Base-by-base conservation (phyloP, 2,797 vertebrate genomes). In the Manis pentadactyla region DNA sequence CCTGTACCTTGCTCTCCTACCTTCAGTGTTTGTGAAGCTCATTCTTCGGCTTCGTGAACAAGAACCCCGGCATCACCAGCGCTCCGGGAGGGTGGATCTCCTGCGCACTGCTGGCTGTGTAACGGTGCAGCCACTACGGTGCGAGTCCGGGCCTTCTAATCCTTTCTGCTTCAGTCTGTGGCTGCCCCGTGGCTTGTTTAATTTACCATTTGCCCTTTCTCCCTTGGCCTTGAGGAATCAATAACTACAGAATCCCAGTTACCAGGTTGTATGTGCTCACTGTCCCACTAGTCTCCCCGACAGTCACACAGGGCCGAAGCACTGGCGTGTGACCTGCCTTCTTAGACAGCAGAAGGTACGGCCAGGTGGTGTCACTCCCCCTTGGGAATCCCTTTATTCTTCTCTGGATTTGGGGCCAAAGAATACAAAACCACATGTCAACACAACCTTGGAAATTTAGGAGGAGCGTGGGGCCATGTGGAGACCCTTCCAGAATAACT, bases 391-490 rank as follows among this genome's bases (percentile, higher is more conserved):
- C 81, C 34, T 49, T 89, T 55, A 51, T 2, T 34, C 19, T 59
- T 66, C 6, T 93, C 39, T 91, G 61, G 57, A 63, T 73, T 94
- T 34, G 21, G 19, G 37, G 34, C 55, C 64, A 42, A n/a, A 83
- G 37, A 77, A 68, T 49, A n/a, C 55, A 73, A 73, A 88, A n/a
- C 34, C 11, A 51, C 13, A 34, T 87, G 89, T 94, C 23, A 83
- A 55, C 49, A 37, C 23, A 82, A 51, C 25, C 29, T 27, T 86
- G 64, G 85, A 55, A 68, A 68, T 18, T 18, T 46, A n/a, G 73
- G 69, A 87, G 81, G 84, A 73, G 21, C 27, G 34, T 51, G 55
- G 37, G 57, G 57, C 19, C 14, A 4, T 8, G 0, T n/a, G 21
- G 69, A 88, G 74, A 82, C 9, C 23, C 37, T 81, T 87, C 21